These are phyloP conservation scores for Patiria miniata DNA, from an alignment of 35 echinoderm and acorn worm genomes.

Conservation along the genomic window DNA sequence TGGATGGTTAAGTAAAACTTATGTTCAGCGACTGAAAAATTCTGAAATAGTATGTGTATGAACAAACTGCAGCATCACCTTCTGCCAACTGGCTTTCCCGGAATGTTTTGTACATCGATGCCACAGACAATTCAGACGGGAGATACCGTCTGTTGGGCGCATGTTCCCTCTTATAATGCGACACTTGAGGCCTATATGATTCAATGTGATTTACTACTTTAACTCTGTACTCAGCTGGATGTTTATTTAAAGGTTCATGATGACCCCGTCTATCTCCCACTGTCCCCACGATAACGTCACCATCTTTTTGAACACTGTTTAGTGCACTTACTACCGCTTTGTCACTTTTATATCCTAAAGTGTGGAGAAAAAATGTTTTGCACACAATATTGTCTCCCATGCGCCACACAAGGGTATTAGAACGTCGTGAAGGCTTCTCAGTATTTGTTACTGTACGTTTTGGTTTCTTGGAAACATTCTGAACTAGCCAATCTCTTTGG, in stretches of 20 bases:
- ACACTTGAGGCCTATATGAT: constrained; percentile 23
- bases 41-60: not conserved
- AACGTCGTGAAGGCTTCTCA: too few species aligned
- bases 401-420: too few species aligned
- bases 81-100: not conserved
- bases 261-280: not conserved
- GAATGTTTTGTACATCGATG: constrained; percentile 6
- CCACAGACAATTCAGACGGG: constrained; percentile 28
- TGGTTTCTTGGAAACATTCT: too few species aligned
- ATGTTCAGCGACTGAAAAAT: not conserved
- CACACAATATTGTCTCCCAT: too few species aligned
- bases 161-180: constrained; percentile 36
- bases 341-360: too few species aligned
- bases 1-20: not conserved
- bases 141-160: constrained; percentile 33
- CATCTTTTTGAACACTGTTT: not conserved
- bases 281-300: not conserved
- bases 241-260: constrained; percentile 6
- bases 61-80: not conserved
- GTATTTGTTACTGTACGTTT: too few species aligned
- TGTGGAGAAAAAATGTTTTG: too few species aligned
- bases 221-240: not conserved
- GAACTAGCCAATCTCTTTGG: too few species aligned
- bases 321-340: not conserved
- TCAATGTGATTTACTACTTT: constrained; percentile 18